These are phyloP conservation scores for Andrena hattorfiana DNA, from an alignment of 2,888 invertebrate genomes.

Conservation along the genomic window DNA sequence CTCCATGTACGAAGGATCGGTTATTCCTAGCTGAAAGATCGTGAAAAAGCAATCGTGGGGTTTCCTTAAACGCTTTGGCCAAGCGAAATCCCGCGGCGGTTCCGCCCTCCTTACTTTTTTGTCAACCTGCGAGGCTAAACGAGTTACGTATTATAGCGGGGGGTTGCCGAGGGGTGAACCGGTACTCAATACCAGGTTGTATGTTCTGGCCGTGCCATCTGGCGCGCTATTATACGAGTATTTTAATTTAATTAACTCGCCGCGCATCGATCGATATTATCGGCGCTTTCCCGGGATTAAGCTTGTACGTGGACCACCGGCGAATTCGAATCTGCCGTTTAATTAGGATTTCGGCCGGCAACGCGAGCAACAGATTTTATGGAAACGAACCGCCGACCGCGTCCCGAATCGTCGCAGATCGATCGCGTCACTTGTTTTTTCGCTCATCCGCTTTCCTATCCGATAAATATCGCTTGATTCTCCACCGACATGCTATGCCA, in stretches of 20 bases:
- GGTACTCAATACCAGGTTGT: conserved; percentile 81
- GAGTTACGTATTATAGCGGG: conserved; percentile 83
- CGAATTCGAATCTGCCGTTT: conserved; percentile 83
- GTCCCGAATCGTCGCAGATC: conserved; percentile 29
- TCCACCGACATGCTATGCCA: neutral
- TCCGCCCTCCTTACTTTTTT: conserved; percentile 75
- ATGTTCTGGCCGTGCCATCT: conserved; percentile 82
- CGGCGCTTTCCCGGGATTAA: conserved; percentile 83
- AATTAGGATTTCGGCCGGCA: conserved; percentile 83
- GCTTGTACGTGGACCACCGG: conserved; percentile 78
- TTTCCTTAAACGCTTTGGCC: conserved; percentile 79
- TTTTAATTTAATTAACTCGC: conserved; percentile 85
- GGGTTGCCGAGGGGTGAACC: conserved; percentile 60
- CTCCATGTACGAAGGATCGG: no score
- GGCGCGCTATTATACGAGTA: conserved; percentile 84
- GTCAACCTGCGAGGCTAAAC: conserved; percentile 83
- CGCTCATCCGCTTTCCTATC: conserved; percentile 21
- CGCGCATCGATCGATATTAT: conserved; percentile 84
- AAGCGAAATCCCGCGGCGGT: conserved; percentile 74
- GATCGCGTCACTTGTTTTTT: conserved; percentile 46
- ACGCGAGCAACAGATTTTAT: conserved; percentile 82
- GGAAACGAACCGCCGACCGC: conserved; percentile 70
- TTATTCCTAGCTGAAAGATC: neutral
- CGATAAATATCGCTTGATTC: neutral
- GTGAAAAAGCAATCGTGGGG: conserved; percentile 60